Percentiles rank a stretch among this genome's conserved stretches.
Evolutionary conservation across 2,113 vertebrate species (phyloP).

Genomic region (Delphinapterus leucas): DNA sequence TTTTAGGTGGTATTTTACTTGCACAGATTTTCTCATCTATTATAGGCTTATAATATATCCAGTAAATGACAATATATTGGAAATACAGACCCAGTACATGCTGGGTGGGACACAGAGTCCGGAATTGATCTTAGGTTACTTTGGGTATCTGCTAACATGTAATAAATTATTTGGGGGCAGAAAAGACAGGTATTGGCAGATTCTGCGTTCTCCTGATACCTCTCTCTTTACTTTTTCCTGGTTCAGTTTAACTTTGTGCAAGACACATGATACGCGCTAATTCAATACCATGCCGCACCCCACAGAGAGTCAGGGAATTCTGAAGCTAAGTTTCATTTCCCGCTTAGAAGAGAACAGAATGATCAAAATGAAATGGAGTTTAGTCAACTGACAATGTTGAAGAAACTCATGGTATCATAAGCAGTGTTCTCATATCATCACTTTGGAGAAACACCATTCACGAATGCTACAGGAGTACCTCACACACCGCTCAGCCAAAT

Average conservation of each 20-base stretch:
- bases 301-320: neutral
- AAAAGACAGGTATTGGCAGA: neutral
- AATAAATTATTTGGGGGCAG: neutral
- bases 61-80: neutral
- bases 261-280: too few species aligned
- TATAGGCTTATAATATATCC: neutral
- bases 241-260: neutral
- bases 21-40: too few species aligned
- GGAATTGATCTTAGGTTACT: neutral
- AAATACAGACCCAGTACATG: neutral
- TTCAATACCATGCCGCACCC: neutral
- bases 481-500: neutral
- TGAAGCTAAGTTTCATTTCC: neutral
- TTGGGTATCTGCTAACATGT: neutral
- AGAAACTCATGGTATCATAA: neutral
- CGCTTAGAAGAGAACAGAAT: neutral
- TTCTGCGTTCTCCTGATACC: neutral
- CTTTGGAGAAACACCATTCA: neutral
- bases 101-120: neutral
- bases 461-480: neutral
- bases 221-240: neutral
- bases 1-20: neutral
- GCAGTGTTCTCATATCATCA: neutral
- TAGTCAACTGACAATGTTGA: neutral
- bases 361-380: neutral